Conservation (phyloP, 2,797 vertebrate genomes). For the Telmatherina bonti region DNA sequence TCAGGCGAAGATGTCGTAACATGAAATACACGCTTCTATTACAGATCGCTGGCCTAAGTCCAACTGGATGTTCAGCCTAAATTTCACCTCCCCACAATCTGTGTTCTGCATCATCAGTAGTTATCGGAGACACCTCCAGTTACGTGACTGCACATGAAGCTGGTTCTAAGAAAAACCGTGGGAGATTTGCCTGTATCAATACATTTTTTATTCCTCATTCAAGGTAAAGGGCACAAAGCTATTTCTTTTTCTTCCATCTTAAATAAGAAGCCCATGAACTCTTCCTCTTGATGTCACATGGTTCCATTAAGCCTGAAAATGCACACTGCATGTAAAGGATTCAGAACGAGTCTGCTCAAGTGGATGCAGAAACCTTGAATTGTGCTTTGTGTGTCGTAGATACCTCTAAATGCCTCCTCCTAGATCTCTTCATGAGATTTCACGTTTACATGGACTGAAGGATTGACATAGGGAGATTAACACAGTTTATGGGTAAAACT, state of each 20-base stretch:
- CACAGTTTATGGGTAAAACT: neutral
- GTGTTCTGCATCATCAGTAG: neutral
- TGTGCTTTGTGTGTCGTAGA: neutral
- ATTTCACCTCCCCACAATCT: neutral
- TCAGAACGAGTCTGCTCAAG: neutral
- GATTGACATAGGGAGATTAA: neutral
- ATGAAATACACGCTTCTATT: neutral
- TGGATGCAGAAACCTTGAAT: neutral
- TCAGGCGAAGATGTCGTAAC: neutral
- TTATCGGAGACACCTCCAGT: neutral
- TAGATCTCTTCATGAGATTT: neutral
- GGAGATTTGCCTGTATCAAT: neutral
- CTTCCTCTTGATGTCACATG: neutral
- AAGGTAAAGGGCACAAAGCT: slow-evolving; percentile 1
- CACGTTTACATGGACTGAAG: neutral
- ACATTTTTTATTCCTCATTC: neutral
- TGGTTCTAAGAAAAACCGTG: neutral
- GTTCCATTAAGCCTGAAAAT: neutral
- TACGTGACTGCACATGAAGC: neutral
- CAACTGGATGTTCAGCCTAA: neutral
- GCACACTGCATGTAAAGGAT: neutral
- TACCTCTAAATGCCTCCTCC: neutral
- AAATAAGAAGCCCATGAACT: neutral
- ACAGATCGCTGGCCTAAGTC: neutral
- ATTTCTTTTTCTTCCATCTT: neutral